phyloP scores from a whole-genome alignment of 2,113 vertebrate species.

The Panthera leo region DNA sequence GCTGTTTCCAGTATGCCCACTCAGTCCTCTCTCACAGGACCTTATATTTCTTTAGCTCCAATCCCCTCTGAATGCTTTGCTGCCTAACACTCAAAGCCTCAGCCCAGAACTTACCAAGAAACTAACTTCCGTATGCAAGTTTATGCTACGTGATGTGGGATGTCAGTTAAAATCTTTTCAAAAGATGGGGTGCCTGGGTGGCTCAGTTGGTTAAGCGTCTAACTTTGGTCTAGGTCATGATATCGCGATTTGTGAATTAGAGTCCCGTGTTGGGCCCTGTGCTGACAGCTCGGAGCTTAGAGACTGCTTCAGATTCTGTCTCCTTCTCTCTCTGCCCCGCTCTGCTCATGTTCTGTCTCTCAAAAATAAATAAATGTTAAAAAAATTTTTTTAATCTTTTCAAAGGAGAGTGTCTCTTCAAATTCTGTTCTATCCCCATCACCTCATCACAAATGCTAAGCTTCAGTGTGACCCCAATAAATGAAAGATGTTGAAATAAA shows the following conservation, averaged over 20 bases:
- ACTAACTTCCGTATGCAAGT: conserved; percentile 16
- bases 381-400: background rate
- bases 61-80: background rate
- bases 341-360: too few relatives aligned
- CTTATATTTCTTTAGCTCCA: background rate
- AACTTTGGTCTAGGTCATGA: too few relatives aligned
- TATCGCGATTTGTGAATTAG: too few relatives aligned
- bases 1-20: background rate
- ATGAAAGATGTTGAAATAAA: background rate
- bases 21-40: background rate
- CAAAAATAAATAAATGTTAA: too few relatives aligned
- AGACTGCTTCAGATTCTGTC: too few relatives aligned
- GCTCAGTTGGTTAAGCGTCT: too few relatives aligned
- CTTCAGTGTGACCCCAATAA: background rate
- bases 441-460: background rate
- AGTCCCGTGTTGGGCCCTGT: too few relatives aligned
- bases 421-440: background rate
- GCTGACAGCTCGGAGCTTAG: too few relatives aligned
- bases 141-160: background rate
- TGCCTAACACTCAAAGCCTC: conserved; percentile 28
- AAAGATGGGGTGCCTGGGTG: background rate
- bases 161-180: background rate
- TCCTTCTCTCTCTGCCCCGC: too few relatives aligned
- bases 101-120: background rate
- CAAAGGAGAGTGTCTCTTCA: background rate